These are phyloP conservation scores for Phenganax subtilis DNA, from an alignment of 92 coral and sea anemone species.

Conservation along the genomic window DNA sequence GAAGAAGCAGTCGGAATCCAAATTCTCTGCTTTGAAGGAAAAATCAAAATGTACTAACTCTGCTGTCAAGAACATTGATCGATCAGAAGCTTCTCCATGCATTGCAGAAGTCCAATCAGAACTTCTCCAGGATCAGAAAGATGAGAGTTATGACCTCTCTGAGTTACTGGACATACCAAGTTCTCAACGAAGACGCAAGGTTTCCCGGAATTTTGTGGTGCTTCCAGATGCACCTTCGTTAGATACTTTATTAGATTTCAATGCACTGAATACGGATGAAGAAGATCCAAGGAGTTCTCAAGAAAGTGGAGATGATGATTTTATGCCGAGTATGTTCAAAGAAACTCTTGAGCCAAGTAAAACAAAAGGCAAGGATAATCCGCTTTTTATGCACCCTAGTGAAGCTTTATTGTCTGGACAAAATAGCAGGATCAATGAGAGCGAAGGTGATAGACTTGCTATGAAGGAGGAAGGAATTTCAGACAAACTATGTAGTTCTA, in stretches of 20 bases:
- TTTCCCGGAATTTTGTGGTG: neutral
- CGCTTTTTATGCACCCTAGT: neutral
- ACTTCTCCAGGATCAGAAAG: neutral
- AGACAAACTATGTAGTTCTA: neutral
- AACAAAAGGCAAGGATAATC: neutral
- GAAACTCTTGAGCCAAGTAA: slow-evolving; percentile 29
- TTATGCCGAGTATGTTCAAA: neutral
- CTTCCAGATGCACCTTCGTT: slow-evolving; percentile 36
- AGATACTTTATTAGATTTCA: slow-evolving; percentile 21
- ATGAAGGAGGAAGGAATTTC: neutral
- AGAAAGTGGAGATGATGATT: neutral
- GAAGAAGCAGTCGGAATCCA: neutral
- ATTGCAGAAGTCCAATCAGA: neutral
- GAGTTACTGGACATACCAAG: slow-evolving; percentile 26
- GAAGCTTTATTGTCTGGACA: neutral
- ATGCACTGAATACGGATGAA: neutral
- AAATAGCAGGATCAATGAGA: neutral
- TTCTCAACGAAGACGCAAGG: slow-evolving; percentile 27
- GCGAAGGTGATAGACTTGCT: neutral
- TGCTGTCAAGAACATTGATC: neutral
- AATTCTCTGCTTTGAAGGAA: too few relatives aligned
- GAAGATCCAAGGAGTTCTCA: neutral
- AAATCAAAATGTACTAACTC: neutral
- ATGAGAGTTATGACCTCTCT: slow-evolving; percentile 15
- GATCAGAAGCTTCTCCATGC: neutral